Conservation (phyloP, 2,113 vertebrate genomes). For the Cervus canadensis region DNA sequence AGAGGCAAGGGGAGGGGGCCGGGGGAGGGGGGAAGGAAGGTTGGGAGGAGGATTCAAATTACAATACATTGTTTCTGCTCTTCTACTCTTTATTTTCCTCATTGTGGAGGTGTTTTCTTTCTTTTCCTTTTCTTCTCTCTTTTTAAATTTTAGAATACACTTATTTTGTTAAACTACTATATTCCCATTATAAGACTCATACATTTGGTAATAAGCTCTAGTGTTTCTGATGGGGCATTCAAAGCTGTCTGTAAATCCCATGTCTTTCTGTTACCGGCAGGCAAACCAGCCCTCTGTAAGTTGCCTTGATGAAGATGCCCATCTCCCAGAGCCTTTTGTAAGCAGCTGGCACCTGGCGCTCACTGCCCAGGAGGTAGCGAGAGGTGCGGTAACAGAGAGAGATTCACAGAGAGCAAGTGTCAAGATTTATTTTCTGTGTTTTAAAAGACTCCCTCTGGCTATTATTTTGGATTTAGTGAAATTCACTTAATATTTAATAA, state of each 20-base stretch:
- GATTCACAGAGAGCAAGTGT: neutral
- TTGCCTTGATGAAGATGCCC: neutral
- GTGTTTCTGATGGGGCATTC: neutral
- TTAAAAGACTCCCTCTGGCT: slow-evolving; percentile 22
- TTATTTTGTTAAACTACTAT: neutral
- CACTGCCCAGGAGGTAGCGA: neutral
- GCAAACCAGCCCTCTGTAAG: neutral
- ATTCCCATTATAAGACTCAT: neutral
- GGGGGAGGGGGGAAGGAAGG: too few relatives aligned
- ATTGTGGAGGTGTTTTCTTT: neutral
- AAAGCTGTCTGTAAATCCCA: neutral
- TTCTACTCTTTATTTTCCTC: neutral
- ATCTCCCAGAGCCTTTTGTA: neutral
- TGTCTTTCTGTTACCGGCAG: neutral
- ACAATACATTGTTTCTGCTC: neutral
- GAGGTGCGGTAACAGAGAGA: neutral
- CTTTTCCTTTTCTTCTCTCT: neutral
- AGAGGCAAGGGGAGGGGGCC: neutral
- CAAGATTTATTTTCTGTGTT: neutral
- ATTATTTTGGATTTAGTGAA: slow-evolving; percentile 20
- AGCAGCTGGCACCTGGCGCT: neutral
- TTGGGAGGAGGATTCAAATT: neutral
- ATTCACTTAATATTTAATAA: slow-evolving; percentile 4
- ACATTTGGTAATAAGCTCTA: neutral
- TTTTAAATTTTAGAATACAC: neutral